A percentile compares a stretch with the other conserved stretches of the same genome.
Conservation (phyloP, 2,888 invertebrate genomes). For the Choreutis nemorana region DNA sequence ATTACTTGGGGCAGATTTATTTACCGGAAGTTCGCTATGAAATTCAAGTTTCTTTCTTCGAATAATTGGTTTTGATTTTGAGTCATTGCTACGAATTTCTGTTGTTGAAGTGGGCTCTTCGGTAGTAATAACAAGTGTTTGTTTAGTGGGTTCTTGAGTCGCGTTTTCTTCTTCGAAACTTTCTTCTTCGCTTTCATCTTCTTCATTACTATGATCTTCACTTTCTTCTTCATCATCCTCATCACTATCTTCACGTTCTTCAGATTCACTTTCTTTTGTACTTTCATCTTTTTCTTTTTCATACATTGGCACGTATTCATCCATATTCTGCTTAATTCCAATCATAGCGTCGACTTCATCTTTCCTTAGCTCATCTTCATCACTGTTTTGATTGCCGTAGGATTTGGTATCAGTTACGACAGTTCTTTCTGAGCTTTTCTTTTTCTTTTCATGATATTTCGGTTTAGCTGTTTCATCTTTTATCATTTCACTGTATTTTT, state of each 20-base stretch:
- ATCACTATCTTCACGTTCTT: slow-evolving; percentile 15
- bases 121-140: slow-evolving; percentile 36
- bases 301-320: slow-evolving; percentile 44
- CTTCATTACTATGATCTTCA: slow-evolving; percentile 17
- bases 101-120: slow-evolving; percentile 30
- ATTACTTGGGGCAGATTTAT: slow-evolving; percentile 36
- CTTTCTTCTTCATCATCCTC: slow-evolving; percentile 17
- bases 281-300: slow-evolving; percentile 30
- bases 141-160: slow-evolving; percentile 39
- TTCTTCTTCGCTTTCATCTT: slow-evolving; percentile 12
- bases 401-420: slow-evolving; percentile 50
- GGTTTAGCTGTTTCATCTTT: slow-evolving; percentile 16
- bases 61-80: slow-evolving; percentile 29
- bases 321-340: slow-evolving; percentile 38
- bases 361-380: slow-evolving; percentile 30
- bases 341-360: slow-evolving; percentile 49
- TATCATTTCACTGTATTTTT: slow-evolving; percentile 11
- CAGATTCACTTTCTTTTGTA: slow-evolving; percentile 14
- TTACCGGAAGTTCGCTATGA: slow-evolving; percentile 42
- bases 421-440: slow-evolving; percentile 44
- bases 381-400: slow-evolving; percentile 36
- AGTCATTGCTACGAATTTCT: slow-evolving; percentile 20
- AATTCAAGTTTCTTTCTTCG: slow-evolving; percentile 46
- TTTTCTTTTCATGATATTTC: slow-evolving; percentile 48
- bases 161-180: slow-evolving; percentile 15